Conservation (phyloP, 2,888 invertebrate species). For the Heliconius aoede region DNA sequence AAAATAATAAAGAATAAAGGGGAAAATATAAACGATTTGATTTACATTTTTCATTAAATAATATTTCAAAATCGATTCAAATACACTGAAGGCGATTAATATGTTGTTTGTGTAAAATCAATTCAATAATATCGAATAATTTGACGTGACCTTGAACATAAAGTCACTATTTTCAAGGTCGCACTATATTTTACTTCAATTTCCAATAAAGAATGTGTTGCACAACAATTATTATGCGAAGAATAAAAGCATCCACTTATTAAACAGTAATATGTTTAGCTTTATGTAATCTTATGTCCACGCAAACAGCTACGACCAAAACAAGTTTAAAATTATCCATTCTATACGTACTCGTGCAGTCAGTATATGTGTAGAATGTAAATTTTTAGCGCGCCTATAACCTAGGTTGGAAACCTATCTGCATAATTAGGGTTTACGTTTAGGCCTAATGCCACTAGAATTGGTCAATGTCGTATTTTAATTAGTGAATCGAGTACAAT, state of each 20-base stretch:
- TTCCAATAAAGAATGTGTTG: background rate
- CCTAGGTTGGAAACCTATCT: constrained; percentile 48
- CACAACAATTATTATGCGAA: background rate
- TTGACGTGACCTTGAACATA: background rate
- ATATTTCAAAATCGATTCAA: constrained; percentile 9
- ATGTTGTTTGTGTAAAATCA: background rate
- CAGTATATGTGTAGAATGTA: constrained; percentile 40
- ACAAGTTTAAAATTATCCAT: constrained; percentile 51
- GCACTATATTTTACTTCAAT: background rate
- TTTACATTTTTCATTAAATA: constrained; percentile 2
- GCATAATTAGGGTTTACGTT: constrained; percentile 55
- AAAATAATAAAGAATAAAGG: constrained; percentile 16
- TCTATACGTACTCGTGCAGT: constrained; percentile 46
- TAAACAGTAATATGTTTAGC: background rate
- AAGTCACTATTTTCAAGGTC: constrained; percentile 19
- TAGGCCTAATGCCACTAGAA: constrained; percentile 55
- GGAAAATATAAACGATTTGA: background rate
- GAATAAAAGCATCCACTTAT: background rate
- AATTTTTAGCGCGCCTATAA: constrained; percentile 49
- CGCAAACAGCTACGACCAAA: constrained; percentile 22
- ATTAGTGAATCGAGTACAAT: constrained; percentile 60
- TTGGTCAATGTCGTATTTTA: constrained; percentile 54
- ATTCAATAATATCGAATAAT: background rate
- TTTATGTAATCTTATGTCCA: constrained; percentile 22
- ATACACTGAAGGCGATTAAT: background rate